Percentiles rank a stretch among this genome's conserved stretches.
Conservation (phyloP, 2,888 invertebrate species). For the Zygogramma bicolorata region DNA sequence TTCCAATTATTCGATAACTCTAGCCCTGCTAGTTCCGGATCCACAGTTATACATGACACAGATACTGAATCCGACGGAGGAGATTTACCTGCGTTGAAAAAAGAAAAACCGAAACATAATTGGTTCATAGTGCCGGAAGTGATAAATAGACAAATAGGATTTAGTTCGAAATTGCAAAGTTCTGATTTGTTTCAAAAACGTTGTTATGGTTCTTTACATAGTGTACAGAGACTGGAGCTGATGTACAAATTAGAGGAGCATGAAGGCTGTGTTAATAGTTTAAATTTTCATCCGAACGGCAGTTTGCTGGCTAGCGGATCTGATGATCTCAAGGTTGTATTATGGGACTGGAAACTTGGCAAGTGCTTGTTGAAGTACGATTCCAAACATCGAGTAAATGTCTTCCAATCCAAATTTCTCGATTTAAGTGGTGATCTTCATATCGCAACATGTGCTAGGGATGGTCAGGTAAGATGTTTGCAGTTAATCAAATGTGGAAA, state of each 20-base stretch:
- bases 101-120: slow-evolving; percentile 75
- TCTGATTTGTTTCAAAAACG: slow-evolving; percentile 65
- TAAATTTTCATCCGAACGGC: slow-evolving; percentile 88
- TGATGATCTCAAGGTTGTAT: slow-evolving; percentile 86
- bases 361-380: slow-evolving; percentile 76
- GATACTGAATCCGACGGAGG: slow-evolving; percentile 59
- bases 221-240: slow-evolving; percentile 84
- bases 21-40: slow-evolving; percentile 39
- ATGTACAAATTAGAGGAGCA: slow-evolving; percentile 83
- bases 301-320: slow-evolving; percentile 88
- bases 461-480: slow-evolving; percentile 79
- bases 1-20: neutral
- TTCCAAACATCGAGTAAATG: slow-evolving; percentile 88
- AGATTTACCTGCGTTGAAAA: slow-evolving; percentile 67
- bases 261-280: slow-evolving; percentile 91
- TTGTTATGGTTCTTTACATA: slow-evolving; percentile 85
- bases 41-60: slow-evolving; percentile 52
- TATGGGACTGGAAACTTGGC: slow-evolving; percentile 93
- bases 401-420: slow-evolving; percentile 93
- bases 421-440: slow-evolving; percentile 83
- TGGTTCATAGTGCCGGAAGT: slow-evolving; percentile 77
- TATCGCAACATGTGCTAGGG: slow-evolving; percentile 89
- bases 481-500: too few species aligned
- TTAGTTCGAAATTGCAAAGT: slow-evolving; percentile 62
- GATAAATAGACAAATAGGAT: slow-evolving; percentile 72